These are phyloP conservation scores for Cyphomyrus discorhynchus DNA, from an alignment of 2,113 vertebrate genomes.

Conservation along the genomic window DNA sequence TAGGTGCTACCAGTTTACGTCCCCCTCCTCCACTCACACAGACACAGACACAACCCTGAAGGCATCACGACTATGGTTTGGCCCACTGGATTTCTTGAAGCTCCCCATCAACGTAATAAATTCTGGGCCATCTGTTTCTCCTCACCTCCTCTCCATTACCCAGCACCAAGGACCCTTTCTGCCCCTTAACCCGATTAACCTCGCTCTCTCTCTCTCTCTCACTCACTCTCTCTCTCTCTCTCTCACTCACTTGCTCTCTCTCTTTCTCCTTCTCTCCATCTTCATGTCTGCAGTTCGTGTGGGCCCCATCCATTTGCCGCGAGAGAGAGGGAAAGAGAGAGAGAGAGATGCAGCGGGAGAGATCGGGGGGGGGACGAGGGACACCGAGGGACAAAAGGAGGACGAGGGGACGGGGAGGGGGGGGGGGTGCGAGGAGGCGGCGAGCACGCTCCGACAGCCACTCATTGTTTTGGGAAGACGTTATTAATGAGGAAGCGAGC, in stretches of 20 bases:
- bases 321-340: neutral
- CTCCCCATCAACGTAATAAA: slow-evolving; percentile 7
- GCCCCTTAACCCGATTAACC: slow-evolving; percentile 14
- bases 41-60: neutral
- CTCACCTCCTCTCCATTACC: slow-evolving; percentile 2
- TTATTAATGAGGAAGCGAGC: slow-evolving; percentile 60
- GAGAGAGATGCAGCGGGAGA: neutral
- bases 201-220: neutral
- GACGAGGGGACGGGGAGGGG: neutral
- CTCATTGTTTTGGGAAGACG: slow-evolving; percentile 45
- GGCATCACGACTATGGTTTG: slow-evolving; percentile 8
- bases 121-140: slow-evolving; percentile 13
- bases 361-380: neutral
- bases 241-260: neutral
- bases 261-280: neutral
- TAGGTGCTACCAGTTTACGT: neutral
- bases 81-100: slow-evolving; percentile 9
- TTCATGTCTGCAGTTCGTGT: neutral
- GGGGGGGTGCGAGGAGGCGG: neutral
- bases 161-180: neutral
- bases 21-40: neutral
- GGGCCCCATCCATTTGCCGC: neutral
- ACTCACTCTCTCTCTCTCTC: neutral
- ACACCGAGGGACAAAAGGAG: neutral
- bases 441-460: neutral